Evolutionary conservation across 2,797 vertebrate species (phyloP).

Genomic region (Pseudochromis fuscus): DNA sequence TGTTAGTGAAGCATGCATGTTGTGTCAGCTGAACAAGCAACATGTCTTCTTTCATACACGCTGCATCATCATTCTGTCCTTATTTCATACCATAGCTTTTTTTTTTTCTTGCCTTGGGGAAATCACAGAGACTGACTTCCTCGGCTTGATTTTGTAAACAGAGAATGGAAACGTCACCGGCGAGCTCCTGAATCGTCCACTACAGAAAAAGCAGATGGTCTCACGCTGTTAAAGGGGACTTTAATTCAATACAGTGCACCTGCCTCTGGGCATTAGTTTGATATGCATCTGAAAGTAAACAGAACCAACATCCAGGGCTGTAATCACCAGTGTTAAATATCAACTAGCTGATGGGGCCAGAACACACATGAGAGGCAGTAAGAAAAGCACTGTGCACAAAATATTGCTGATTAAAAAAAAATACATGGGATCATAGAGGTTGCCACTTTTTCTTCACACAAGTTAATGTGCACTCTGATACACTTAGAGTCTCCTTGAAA

Average conservation of each 20-base stretch:
- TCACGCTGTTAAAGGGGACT: slow-evolving; percentile 54
- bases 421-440: neutral
- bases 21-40: slow-evolving; percentile 27
- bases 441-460: neutral
- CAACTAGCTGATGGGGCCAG: slow-evolving; percentile 22
- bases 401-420: neutral
- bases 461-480: neutral
- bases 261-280: slow-evolving; percentile 67
- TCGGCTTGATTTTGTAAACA: slow-evolving; percentile 20
- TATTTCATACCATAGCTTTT: slow-evolving; percentile 52
- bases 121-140: slow-evolving; percentile 18
- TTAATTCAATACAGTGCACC: slow-evolving; percentile 68
- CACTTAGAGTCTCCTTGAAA: neutral
- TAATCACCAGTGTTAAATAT: slow-evolving; percentile 52
- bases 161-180: slow-evolving; percentile 35
- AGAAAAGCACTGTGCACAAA: slow-evolving; percentile 26
- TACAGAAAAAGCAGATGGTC: slow-evolving; percentile 52
- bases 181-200: slow-evolving; percentile 18
- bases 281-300: slow-evolving; percentile 71
- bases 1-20: slow-evolving; percentile 37
- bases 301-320: slow-evolving; percentile 49
- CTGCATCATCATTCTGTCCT: slow-evolving; percentile 47
- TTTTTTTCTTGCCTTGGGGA: slow-evolving; percentile 31
- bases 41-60: slow-evolving; percentile 35
- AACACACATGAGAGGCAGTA: neutral